phyloP scores from a whole-genome alignment of 1,140 invertebrate species.

The Tetramorium parvispinum region DNA sequence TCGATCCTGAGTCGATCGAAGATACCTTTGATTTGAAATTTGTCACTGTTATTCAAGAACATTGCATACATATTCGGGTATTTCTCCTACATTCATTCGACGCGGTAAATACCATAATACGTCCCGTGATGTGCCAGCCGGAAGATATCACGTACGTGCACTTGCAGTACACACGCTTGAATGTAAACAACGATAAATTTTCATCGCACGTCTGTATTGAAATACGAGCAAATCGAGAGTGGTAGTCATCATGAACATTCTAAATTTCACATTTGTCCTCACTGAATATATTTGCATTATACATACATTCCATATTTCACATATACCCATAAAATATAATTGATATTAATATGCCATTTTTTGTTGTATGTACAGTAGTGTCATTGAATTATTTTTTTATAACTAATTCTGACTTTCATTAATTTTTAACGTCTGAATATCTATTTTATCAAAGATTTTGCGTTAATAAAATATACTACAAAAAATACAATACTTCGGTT shows the following conservation, averaged over 20 bases:
- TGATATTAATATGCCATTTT: not conserved
- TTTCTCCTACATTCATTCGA: constrained; percentile 11
- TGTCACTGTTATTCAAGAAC: constrained; percentile 39
- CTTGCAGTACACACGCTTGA: constrained; percentile 71
- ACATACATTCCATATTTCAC: not conserved
- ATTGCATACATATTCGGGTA: not conserved
- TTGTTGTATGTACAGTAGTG: not conserved
- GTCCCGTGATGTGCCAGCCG: constrained; percentile 44
- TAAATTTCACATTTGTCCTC: not conserved
- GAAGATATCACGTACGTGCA: constrained; percentile 69
- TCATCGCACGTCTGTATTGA: constrained; percentile 62
- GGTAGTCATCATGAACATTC: not conserved
- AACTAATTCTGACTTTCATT: not conserved
- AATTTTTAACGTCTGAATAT: not conserved
- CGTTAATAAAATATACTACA: not conserved
- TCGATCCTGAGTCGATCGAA: not conserved
- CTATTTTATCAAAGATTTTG: not conserved
- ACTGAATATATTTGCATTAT: not conserved
- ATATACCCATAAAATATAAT: not conserved
- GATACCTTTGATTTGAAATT: constrained; percentile 16
- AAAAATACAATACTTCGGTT: constrained; percentile 23
- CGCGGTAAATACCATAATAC: constrained; percentile 33
- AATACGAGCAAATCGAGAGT: constrained; percentile 61
- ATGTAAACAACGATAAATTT: constrained; percentile 63
- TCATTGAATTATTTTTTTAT: not conserved